phyloP scores from a whole-genome alignment of 2,888 invertebrate species.

The Trissoscelio sp. region DNA sequence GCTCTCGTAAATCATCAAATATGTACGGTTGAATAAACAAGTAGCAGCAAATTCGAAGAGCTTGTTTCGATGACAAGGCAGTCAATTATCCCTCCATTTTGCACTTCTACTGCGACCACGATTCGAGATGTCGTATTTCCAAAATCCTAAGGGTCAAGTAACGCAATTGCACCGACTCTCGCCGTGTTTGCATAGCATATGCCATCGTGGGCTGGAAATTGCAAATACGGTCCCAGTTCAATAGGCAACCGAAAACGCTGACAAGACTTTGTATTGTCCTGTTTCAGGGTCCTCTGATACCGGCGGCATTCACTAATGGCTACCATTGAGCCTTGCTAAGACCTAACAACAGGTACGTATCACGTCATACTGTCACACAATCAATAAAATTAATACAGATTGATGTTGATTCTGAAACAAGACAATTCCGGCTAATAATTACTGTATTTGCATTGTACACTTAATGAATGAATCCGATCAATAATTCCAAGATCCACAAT shows the following conservation, averaged over 20 bases:
- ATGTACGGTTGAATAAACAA: conserved; percentile 58
- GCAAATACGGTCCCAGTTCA: conserved; percentile 63
- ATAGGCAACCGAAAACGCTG: conserved; percentile 67
- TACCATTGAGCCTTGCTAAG: conserved; percentile 91
- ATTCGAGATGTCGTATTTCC: conserved; percentile 54
- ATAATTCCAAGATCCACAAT: conserved; percentile 9
- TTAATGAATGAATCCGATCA: conserved; percentile 44
- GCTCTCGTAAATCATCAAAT: conserved; percentile 54
- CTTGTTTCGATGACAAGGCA: conserved; percentile 58
- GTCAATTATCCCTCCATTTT: conserved; percentile 62
- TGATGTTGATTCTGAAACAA: conserved; percentile 60
- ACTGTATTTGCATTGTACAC: conserved; percentile 35
- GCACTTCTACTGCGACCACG: conserved; percentile 41
- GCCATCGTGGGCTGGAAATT: conserved; percentile 60
- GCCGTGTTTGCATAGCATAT: conserved; percentile 55
- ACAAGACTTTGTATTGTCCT: conserved; percentile 76
- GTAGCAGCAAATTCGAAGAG: conserved; percentile 39
- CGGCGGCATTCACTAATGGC: conserved; percentile 99
- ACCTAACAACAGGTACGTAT: conserved; percentile 82
- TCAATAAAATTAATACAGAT: conserved; percentile 66
- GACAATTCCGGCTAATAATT: conserved; percentile 58
- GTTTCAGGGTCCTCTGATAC: conserved; percentile 97
- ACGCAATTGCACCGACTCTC: conserved; percentile 85
- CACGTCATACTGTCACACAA: conserved; percentile 54
- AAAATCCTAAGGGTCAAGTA: conserved; percentile 86